Conservation (phyloP, 2,113 vertebrate species). For the zebrafish (Danio rerio) region GRCz12tu NC_133196.1:7865501-7866000, state of each 20-base stretch:
- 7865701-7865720: not conserved
- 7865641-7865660: not conserved
- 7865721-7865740: not conserved
- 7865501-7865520: too few relatives aligned
- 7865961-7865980: not conserved
- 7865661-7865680: not conserved
- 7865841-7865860: conserved; percentile 39
- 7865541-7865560: too few relatives aligned
- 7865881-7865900: conserved; percentile 40
- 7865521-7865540: too few relatives aligned
- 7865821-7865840: conserved; percentile 3
- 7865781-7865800: conserved; percentile 49
- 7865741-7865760: conserved; percentile 41
- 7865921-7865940: not conserved
- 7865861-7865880: conserved; percentile 39
- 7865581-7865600: not conserved
- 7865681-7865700: conserved; percentile 13
- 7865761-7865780: conserved; percentile 47
- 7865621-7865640: not conserved
- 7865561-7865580: too few relatives aligned
- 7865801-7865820: conserved; percentile 48
- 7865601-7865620: not conserved
- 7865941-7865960: not conserved
- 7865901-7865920: conserved; percentile 7
- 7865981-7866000: not conserved